Conservation (phyloP, 2,113 vertebrate species). For the Henicopernis longicauda region DNA sequence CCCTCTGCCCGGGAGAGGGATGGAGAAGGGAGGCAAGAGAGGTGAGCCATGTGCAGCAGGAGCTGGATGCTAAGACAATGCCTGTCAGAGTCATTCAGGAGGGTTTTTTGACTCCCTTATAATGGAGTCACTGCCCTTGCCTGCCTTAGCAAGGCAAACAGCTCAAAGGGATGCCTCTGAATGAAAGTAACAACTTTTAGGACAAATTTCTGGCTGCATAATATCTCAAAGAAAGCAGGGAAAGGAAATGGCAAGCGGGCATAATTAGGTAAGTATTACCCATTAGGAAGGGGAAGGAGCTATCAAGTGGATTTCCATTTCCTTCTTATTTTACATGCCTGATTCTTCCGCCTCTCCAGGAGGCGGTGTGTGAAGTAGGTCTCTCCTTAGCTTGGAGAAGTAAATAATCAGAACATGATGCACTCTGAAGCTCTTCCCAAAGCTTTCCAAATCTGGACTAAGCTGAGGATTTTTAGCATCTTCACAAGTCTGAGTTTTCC, state of each 20-base stretch:
- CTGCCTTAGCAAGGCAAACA: neutral
- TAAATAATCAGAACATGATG: slow-evolving; percentile 25
- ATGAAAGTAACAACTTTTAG: slow-evolving; percentile 13
- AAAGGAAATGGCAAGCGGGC: slow-evolving; percentile 10
- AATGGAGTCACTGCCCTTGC: neutral
- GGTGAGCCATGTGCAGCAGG: neutral
- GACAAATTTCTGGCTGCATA: neutral
- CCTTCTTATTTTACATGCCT: slow-evolving; percentile 25
- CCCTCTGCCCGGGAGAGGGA: neutral
- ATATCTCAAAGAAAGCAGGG: neutral
- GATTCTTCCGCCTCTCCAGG: slow-evolving; percentile 47
- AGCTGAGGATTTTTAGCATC: neutral
- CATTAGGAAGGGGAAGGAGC: slow-evolving; percentile 41
- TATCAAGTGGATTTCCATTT: slow-evolving; percentile 55
- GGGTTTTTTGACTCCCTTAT: neutral
- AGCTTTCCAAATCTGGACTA: neutral
- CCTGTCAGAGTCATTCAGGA: neutral
- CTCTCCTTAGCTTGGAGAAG: slow-evolving; percentile 21
- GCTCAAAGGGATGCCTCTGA: neutral
- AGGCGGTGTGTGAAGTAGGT: slow-evolving; percentile 34
- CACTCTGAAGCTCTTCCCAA: neutral
- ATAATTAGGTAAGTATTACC: slow-evolving; percentile 50
- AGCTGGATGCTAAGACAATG: neutral
- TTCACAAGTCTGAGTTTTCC: neutral
- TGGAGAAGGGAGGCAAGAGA: neutral